Base-by-base conservation (phyloP, 1,140 invertebrate species). In the Drosophila kurseongensis region DNA sequence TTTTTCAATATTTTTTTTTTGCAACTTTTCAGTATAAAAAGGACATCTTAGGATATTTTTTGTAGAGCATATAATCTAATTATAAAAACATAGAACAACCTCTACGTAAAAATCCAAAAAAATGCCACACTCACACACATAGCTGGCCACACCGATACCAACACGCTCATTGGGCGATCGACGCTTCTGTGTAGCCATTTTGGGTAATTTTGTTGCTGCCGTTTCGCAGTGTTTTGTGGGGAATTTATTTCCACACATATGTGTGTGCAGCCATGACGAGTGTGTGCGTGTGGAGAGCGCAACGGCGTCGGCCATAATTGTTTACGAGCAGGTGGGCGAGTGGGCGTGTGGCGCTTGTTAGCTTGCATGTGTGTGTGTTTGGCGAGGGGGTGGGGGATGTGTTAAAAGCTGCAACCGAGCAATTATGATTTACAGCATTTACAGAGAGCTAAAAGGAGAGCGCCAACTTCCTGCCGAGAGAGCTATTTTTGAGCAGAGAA, bases 241-340 rank as follows among this genome's bases (percentile, higher is more conserved):
- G 61, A 76, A 76, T 67, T 76, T 45, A 52, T 76, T 76, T 40
- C 63, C 36, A 12, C 51, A 71, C 32, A 16, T 29, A 61, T 78
- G 63, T 72, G 45, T 68, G 41, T 55, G 16, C 32, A 52, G 50
- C 50, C 50, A 16, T 36, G 10, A 12, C 50, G 50, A 40, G 29
- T 58, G 55, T 68, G 71, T 72, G 29, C 58, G 72, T 66, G 72
- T 73, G 61, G 79, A 62, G 80, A 83, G 83, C 79, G 50, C 47
- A 61, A 65, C 82, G 72, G 76, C 80, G 83, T 89, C 84, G 77
- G 84, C 84, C 84, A 88, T 88, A 89, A 90, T 88, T 88, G 84
- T 88, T 90, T 84, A 90, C 73, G 82, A 78, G 57, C 56, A 83
- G 80, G 80, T 86, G 79, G 66, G 83, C 79, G 45, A 29, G 45